Percentiles rank a stretch among this genome's conserved stretches.
phyloP scores from a whole-genome alignment of 2,113 vertebrate species.

The Anguilla japonica region DNA sequence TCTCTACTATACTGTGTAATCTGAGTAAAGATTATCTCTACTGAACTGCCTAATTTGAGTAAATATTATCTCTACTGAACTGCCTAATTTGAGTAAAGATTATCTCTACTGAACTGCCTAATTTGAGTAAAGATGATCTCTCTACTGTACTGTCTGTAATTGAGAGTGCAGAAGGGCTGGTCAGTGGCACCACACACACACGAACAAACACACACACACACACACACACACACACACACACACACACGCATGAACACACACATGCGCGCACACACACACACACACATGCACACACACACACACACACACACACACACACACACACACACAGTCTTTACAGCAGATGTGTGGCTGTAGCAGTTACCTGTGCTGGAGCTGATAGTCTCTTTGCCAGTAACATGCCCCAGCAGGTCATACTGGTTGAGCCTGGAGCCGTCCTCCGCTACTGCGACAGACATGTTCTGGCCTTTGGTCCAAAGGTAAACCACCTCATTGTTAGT shows the following conservation, averaged over 20 bases:
- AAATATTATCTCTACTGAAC: constrained; percentile 42
- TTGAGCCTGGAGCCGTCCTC: constrained; percentile 95
- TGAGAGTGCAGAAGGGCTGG: constrained; percentile 14
- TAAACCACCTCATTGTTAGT: constrained; percentile 97
- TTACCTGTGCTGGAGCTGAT: constrained; percentile 98
- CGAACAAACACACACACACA: too few relatives aligned
- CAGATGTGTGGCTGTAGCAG: neutral
- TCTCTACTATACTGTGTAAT: too few relatives aligned
- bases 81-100: constrained; percentile 12
- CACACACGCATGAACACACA: neutral
- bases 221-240: neutral
- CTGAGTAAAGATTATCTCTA: too few relatives aligned
- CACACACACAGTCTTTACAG: neutral
- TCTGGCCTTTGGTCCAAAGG: constrained; percentile 90
- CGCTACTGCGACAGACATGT: constrained; percentile 89
- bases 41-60: too few relatives aligned
- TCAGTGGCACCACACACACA: neutral
- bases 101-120: constrained; percentile 24
- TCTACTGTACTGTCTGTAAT: constrained; percentile 22
- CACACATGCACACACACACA: too few relatives aligned
- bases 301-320: too few relatives aligned
- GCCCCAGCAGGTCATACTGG: constrained; percentile 94
- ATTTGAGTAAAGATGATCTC: constrained; percentile 4
- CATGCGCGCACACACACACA: too few relatives aligned
- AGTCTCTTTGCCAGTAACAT: constrained; percentile 92